These are phyloP conservation scores for Cheumatopsyche charites DNA, from an alignment of 1,140 invertebrate genomes.

Conservation along the genomic window DNA sequence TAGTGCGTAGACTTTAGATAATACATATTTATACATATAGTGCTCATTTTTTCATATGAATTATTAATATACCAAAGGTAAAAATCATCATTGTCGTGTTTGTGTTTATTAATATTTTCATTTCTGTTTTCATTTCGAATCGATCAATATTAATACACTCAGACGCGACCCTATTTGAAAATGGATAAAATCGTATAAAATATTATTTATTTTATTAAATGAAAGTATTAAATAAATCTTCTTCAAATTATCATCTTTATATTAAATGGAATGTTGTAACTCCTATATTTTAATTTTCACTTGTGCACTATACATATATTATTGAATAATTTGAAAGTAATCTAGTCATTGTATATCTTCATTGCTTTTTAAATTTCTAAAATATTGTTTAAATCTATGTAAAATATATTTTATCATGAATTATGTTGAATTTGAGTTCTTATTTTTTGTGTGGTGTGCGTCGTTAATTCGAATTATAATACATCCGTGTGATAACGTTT, in stretches of 20 bases:
- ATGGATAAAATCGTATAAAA: constrained; percentile 15
- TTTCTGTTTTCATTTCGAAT: background rate
- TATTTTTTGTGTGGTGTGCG: background rate
- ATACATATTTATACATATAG: constrained; percentile 28
- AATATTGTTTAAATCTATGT: background rate
- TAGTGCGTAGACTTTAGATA: constrained; percentile 21
- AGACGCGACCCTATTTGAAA: background rate
- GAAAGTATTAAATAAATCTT: too few relatives aligned
- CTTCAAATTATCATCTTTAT: background rate
- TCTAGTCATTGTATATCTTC: constrained; percentile 28
- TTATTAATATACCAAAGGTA: constrained; percentile 1
- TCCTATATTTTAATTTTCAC: constrained; percentile 10
- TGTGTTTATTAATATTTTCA: background rate
- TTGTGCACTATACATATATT: constrained; percentile 19
- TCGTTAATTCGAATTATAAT: background rate
- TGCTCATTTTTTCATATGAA: constrained; percentile 25
- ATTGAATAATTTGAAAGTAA: constrained; percentile 22
- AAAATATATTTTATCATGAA: background rate
- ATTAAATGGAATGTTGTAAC: too few relatives aligned
- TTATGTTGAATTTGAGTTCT: background rate
- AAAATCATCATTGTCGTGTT: background rate
- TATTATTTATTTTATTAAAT: constrained; percentile 1
- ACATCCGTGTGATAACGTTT: constrained; percentile 3
- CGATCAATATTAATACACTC: background rate
- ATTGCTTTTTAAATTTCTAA: background rate